Percentiles rank a stretch among this genome's conserved stretches.
Evolutionary conservation across 2,113 vertebrate species (phyloP).

Genomic region (Saguinus imperator): DNA sequence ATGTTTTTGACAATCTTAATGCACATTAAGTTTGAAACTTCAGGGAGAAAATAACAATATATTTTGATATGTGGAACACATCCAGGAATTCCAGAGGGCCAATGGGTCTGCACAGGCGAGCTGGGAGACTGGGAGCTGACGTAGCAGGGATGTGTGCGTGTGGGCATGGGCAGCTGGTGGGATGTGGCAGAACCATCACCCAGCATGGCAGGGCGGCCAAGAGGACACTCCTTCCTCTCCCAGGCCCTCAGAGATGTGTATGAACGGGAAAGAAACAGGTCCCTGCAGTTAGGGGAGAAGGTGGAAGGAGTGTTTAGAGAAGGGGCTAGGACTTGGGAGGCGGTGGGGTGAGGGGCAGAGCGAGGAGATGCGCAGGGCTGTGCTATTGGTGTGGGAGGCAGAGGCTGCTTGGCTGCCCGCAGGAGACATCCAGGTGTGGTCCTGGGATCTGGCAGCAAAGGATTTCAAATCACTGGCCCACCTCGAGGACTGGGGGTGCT

Average conservation of each 20-base stretch:
- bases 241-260: neutral
- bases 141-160: rapidly evolving
- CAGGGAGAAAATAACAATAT: no score
- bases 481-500: neutral
- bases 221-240: no score
- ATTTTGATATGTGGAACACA: neutral
- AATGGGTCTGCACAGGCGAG: rapidly evolving
- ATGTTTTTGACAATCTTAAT: neutral
- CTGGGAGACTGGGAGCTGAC: no score
- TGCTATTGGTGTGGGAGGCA: neutral
- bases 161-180: neutral
- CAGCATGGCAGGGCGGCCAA: neutral
- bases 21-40: neutral
- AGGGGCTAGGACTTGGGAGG: neutral
- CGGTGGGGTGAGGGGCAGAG: neutral
- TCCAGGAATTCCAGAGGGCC: neutral
- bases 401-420: neutral
- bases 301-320: neutral
- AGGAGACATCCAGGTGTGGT: rapidly evolving
- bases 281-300: neutral
- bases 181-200: neutral
- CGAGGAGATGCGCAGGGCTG: rapidly evolving
- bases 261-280: neutral
- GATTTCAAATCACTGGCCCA: neutral
- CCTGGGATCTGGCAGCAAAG: neutral